These are phyloP conservation scores for Telmatochromis sp. DNA, from an alignment of 2,113 vertebrate genomes.

Conservation along the genomic window DNA sequence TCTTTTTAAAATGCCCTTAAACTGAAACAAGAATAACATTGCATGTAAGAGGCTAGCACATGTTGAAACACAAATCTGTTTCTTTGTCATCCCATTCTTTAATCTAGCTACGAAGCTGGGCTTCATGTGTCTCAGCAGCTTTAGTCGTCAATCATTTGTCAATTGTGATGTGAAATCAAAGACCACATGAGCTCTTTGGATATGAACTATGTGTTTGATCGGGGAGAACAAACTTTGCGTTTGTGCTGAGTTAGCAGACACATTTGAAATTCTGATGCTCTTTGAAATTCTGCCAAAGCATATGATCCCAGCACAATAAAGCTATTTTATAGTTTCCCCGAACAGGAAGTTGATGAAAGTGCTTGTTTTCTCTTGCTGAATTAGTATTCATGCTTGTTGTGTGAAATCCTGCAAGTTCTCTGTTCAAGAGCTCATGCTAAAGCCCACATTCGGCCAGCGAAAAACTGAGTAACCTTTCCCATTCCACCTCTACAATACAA, in stretches of 20 bases:
- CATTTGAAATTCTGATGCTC: constrained; percentile 28
- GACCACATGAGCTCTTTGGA: constrained; percentile 31
- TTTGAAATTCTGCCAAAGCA: constrained; percentile 54
- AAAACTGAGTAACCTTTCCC: not conserved
- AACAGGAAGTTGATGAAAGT: constrained; percentile 20
- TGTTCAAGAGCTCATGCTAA: not conserved
- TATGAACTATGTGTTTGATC: constrained; percentile 56
- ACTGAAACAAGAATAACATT: not conserved
- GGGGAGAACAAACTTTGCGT: not conserved
- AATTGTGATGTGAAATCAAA: constrained; percentile 46
- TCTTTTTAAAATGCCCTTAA: not conserved
- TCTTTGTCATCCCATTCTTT: constrained; percentile 23
- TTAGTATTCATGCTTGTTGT: not conserved
- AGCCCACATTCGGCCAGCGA: not conserved
- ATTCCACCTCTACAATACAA: not conserved
- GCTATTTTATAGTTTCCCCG: not conserved
- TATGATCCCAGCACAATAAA: constrained; percentile 25
- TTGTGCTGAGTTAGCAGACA: constrained; percentile 33
- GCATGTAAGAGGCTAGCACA: constrained; percentile 11
- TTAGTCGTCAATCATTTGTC: constrained; percentile 44
- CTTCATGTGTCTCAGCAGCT: constrained; percentile 37
- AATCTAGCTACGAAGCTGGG: constrained; percentile 27
- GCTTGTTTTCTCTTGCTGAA: not conserved
- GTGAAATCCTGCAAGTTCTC: not conserved
- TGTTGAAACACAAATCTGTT: constrained; percentile 18